Base-by-base conservation (phyloP, 2,797 vertebrate species). In the Neomorphus geoffroyi region DNA sequence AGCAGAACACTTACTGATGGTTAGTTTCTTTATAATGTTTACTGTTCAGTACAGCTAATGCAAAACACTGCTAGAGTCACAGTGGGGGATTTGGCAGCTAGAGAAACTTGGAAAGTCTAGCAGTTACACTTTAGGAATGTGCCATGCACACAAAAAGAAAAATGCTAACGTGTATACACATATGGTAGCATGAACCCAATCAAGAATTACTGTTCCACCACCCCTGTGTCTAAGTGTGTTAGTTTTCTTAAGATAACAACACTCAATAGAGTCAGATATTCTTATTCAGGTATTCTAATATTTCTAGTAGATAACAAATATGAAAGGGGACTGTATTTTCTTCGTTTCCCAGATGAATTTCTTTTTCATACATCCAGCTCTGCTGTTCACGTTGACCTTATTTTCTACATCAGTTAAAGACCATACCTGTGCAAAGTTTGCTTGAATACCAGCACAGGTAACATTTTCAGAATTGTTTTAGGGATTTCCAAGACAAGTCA, bases 21-120 rank as follows among this genome's bases (percentile, higher is more conserved):
- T 85, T 93, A 90, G 94, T 96, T 96, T 88, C 82, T 93, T 90
- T 93, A 92, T 70, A 86, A 94, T 97, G 94, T 97, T 96, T 97
- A 92, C 91, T 94, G 66, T 93, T 96, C 90, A 35, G 91, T 92
- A 95, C 88, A 90, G 83, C 74, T 96, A 96, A 95, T 96, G 90
- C 74, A 95, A 97, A 97, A 94, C 93, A 96, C 78, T 94, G 80
- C 94, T 96, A 26, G 60, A 90, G 93, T 67, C 88, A 92, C 88
- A 89, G 64, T 37, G 37, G 50, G 91, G 80, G 91, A 93, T 87
- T 90, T 97, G 95, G 96, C 96, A 94, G 90, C 80, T 61, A 84
- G 30, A 77, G 74, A 51, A 58, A 54, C 64, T 95, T 92, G 94
- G 91, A 88, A 80, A 62, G 83, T 45, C 53, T 61, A 43, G 70